A percentile compares a stretch with the other conserved stretches of the same genome.
Conservation (phyloP, 2,888 invertebrate genomes). For the Allophyes oxyacanthae region DNA sequence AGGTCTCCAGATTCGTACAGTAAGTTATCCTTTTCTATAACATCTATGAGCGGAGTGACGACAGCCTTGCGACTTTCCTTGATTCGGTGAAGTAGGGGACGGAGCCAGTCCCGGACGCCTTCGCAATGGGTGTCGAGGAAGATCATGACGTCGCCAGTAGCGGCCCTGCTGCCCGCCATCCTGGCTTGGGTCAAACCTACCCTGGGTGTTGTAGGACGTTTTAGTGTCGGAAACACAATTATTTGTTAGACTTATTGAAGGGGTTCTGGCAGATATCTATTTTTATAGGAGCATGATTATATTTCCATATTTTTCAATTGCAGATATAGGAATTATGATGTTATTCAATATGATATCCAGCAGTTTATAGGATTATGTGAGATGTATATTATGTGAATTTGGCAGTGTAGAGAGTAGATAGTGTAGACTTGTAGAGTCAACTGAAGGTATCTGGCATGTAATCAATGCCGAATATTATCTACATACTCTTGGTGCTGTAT, state of each 20-base stretch:
- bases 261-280: slow-evolving; percentile 1
- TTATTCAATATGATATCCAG: too few relatives aligned
- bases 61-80: slow-evolving; percentile 91
- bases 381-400: too few relatives aligned
- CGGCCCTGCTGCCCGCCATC: slow-evolving; percentile 92
- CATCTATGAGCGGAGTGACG: slow-evolving; percentile 97
- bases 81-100: slow-evolving; percentile 96
- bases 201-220: slow-evolving; percentile 68
- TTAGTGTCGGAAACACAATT: slow-evolving; percentile 22
- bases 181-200: slow-evolving; percentile 91
- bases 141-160: slow-evolving; percentile 88
- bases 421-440: too few relatives aligned
- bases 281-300: background rate
- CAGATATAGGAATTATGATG: too few relatives aligned
- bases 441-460: too few relatives aligned
- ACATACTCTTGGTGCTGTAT: too few relatives aligned
- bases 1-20: slow-evolving; percentile 61
- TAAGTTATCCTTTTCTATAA: slow-evolving; percentile 93
- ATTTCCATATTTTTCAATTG: too few relatives aligned
- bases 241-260: background rate
- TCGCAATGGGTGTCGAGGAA: slow-evolving; percentile 98
- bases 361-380: too few relatives aligned
- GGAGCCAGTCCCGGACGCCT: slow-evolving; percentile 93
- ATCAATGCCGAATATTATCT: too few relatives aligned
- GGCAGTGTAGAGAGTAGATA: too few relatives aligned